Conservation (phyloP, 30 jellyfish, hydroid and myxozoan species). For the Sanderia malayensis region DNA sequence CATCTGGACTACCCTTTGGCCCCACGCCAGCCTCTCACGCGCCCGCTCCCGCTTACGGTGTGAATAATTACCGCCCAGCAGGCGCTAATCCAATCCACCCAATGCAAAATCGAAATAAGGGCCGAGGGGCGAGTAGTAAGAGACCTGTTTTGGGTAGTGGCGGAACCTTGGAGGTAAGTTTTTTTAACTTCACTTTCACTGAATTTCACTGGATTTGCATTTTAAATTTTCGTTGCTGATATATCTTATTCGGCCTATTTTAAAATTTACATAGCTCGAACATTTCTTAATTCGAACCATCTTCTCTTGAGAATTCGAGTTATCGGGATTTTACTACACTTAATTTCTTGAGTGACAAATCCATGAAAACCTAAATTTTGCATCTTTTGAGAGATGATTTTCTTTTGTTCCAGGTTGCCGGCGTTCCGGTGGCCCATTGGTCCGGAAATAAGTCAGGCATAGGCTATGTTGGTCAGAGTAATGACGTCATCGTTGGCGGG, state of each 20-base stretch:
- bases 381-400: no score
- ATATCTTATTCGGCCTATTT: no score
- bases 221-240: no score
- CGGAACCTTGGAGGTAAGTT: constrained; percentile 81
- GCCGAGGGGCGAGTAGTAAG: constrained; percentile 91
- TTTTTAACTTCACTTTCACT: no score
- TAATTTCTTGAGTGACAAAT: no score
- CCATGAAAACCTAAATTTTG: no score
- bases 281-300: no score
- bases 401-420: constrained; percentile 82
- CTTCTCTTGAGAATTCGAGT: no score
- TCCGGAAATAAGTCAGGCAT: constrained; percentile 92
- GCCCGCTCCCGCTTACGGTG: constrained; percentile 67
- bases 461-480: constrained; percentile 70
- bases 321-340: no score
- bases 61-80: constrained; percentile 62
- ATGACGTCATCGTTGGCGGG: constrained; percentile 89
- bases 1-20: constrained; percentile 72
- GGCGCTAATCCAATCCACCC: constrained; percentile 44
- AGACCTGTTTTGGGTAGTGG: constrained; percentile 91
- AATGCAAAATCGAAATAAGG: constrained; percentile 49
- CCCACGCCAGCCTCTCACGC: constrained; percentile 54
- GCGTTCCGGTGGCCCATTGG: constrained; percentile 99
- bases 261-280: no score
- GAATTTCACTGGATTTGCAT: no score